Base-by-base conservation (phyloP, 2,888 invertebrate genomes). In the Callyntrura guangdongensis region DNA sequence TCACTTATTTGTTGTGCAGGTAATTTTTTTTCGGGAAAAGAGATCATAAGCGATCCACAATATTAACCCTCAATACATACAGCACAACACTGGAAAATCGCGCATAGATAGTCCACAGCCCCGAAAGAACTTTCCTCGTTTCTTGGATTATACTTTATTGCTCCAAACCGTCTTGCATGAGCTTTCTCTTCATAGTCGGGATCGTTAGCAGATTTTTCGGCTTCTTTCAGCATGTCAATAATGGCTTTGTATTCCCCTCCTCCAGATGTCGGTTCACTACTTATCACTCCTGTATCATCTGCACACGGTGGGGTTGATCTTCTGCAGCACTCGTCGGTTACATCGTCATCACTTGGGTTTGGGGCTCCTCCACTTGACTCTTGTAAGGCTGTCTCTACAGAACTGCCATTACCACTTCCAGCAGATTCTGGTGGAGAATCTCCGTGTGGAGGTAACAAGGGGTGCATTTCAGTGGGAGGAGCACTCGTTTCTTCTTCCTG, bases 61-160 rank as follows among this genome's bases (percentile, higher is more conserved):
- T 49, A 67, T 88, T 64, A 89, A 22, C 89, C 89, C 47, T 89
- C 89, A 56, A 89, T 89, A 64, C 89, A 89, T 17, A 89, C 36
- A 17, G 89, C 89, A 45, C 89, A 89, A 25, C 89, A 89, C 47
- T 81, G 79, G 53, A 89, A 89, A 5, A 89, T 6, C 14, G 89
- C 59, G 47, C 89, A 89, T 0, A 89, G 61, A 59, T 89, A 89
- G 27, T 89, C 89, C 49, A 89, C 89, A 47, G 81, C 67, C 53
- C 89, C 89, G 27, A 89, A 89, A 14, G 49, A 9, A 45, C 85
- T 85, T 79, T 89, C 89, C 17, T 84, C 79, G 17, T 89, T 85
- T 22, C 89, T 77, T 56, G 89, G 89, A 81, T 89, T 89, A 59
- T 89, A 89, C 20, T 89, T 89, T 9, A 89, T 89, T n/a, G 89